Evolutionary conservation across 2,113 vertebrate genomes (phyloP), one percentile per base, ranked within the genome.

Genomic region (Sorex araneus): DNA sequence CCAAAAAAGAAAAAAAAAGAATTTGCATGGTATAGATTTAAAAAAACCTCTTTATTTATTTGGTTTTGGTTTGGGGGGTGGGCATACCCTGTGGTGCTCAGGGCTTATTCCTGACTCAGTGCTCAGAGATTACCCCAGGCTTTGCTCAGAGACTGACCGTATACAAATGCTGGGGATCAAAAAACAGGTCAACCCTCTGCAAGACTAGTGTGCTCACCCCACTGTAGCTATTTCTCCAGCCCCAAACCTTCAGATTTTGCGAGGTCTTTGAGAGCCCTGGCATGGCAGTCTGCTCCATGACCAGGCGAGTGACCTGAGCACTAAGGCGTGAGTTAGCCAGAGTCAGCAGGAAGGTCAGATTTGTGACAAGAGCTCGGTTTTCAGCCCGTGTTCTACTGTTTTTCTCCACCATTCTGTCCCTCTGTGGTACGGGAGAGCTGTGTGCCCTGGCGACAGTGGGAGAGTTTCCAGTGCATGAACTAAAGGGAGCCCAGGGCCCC

Each of bases 361-460:
- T 9, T 18, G 36, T 36, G 32, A 40, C 40, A 7, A 30, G 54
- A 43, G 21, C 50, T 73, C 11, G 19, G 4, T 47, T 1, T 30
- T 60, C 1, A 1, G 0, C 11, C 25, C 16, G 21, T 12, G 1
- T 9, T 36, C 3, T 36, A 11, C 30, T 71, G 19, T 16, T 67
- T 66, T 67, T 45, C 66, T 66, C 23, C 27, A 2, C 50, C 16
- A 27, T 30, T 34, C 50, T 50, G 76, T 0, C 2, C 30, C 70
- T 32, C 34, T 23, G 3, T 7, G 0, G 36, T 13, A 0, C 9
- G 3, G 8, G 36, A 79, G n/a, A 43, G 67, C 40, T 34, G 21
- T 12, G 10, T 18, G n/a, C 32, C 18, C 15, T 6, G 4, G 3
- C 32, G 40, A 45, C 88, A 28, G 43, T 18, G 28, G 82, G 32